Conservation (phyloP, 2,888 invertebrate genomes). For the Xanthia togata region DNA sequence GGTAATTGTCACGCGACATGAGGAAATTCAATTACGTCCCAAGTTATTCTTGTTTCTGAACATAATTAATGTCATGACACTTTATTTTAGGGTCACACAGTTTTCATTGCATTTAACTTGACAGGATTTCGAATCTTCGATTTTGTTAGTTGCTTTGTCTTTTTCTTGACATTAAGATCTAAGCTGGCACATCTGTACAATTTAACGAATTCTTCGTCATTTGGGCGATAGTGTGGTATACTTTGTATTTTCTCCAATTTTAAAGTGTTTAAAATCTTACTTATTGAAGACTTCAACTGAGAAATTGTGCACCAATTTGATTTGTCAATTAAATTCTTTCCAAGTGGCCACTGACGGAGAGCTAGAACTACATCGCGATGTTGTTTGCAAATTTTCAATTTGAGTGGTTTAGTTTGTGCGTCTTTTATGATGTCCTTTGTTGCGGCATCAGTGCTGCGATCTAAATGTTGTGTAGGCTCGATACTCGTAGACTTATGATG, state of each 20-base stretch:
- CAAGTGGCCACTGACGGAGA: slow-evolving; percentile 71
- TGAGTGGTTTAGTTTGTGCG: slow-evolving; percentile 67
- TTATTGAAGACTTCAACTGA: slow-evolving; percentile 67
- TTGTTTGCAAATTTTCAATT: slow-evolving; percentile 71
- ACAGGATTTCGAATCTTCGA: slow-evolving; percentile 15
- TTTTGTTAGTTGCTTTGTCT: slow-evolving; percentile 27
- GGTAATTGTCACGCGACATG: slow-evolving; percentile 63
- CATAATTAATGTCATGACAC: slow-evolving; percentile 49
- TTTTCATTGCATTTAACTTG: slow-evolving; percentile 31
- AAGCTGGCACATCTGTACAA: slow-evolving; percentile 73
- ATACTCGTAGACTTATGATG: slow-evolving; percentile 73
- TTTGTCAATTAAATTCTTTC: slow-evolving; percentile 30
- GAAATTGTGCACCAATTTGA: slow-evolving; percentile 48
- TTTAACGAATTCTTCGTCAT: slow-evolving; percentile 65
- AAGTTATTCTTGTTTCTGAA: slow-evolving; percentile 55
- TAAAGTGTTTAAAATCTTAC: slow-evolving; percentile 67
- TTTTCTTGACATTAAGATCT: slow-evolving; percentile 49
- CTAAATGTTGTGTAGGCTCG: slow-evolving; percentile 53
- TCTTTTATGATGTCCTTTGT: slow-evolving; percentile 65
- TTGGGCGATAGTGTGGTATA: slow-evolving; percentile 68
- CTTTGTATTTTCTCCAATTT: slow-evolving; percentile 78
- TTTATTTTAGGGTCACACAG: slow-evolving; percentile 45
- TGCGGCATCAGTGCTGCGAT: slow-evolving; percentile 68
- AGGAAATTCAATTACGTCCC: slow-evolving; percentile 64
- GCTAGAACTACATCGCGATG: slow-evolving; percentile 72